Evolutionary conservation across 1,140 invertebrate genomes (phyloP), one percentile per base, ranked within the genome.

Genomic region (Nymphalis io): DNA sequence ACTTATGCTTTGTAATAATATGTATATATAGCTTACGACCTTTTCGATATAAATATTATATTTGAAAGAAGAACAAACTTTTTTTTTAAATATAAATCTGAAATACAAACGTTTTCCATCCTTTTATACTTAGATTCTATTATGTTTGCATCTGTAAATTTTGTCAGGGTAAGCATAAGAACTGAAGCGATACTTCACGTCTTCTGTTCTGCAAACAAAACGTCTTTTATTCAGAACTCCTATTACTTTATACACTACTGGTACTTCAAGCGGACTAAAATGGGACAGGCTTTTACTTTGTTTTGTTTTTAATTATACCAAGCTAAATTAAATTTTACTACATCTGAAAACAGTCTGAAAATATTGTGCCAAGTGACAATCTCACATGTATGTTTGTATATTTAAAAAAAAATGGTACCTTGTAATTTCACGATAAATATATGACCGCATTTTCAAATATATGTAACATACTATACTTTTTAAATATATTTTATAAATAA

Each of bases 201-300:
- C n/a, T 27, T 46, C 60, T 23, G 44, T 13, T 33, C 60, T 23
- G 44, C 11, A 61, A 61, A 60, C 23, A 60, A 46, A 48, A 27
- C 60, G 42, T 61, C 42, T 46, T 48, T 61, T 61, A 61, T 61
- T 61, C 44, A 48, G 60, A 61, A 46, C 42, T 61, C 60, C 60
- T 48, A 61, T 48, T 61, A 61, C 60, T 61, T 61, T 61, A 48
- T 61, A 27, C 42, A 48, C 60, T 42, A 42, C 21, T 61, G 60
- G 60, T 61, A 33, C 60, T 61, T 27, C 21, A 61, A 21, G 1
- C 40, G 40, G 59, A 61, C 60, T 61, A 61, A 61, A 61, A 61
- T 48, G 20, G 42, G 18, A 16, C 48, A 61, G 60, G 23, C 27
- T 61, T 60, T 48, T 42, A 42, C 42, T 48, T 48, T 61, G 42